phyloP scores from a whole-genome alignment of 2,113 vertebrate genomes.

The Tachysurus vachellii region DNA sequence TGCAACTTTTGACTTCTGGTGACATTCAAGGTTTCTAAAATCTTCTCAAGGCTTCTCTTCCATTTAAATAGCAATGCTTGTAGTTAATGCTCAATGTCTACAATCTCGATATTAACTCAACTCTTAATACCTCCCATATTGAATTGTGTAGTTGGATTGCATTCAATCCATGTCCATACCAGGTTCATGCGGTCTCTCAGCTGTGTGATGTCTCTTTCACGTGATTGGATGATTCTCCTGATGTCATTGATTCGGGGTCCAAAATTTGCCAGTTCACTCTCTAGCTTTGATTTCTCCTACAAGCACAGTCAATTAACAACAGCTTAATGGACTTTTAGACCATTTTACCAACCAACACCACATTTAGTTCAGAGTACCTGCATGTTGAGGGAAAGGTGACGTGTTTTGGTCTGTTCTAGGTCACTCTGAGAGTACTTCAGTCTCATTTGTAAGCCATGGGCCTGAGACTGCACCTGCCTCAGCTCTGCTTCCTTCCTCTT shows the following conservation, averaged over 20 bases:
- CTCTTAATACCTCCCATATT: not conserved
- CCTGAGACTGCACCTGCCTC: slow-evolving; percentile 91
- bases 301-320: not conserved
- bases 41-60: not conserved
- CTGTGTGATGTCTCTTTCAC: slow-evolving; percentile 89
- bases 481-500: slow-evolving; percentile 91
- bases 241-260: slow-evolving; percentile 89
- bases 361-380: slow-evolving; percentile 71
- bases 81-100: not conserved
- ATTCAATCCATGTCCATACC: slow-evolving; percentile 66
- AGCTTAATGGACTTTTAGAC: not conserved
- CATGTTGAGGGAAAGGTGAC: slow-evolving; percentile 90
- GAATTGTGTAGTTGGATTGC: not conserved
- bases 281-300: slow-evolving; percentile 69
- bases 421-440: slow-evolving; percentile 94
- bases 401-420: slow-evolving; percentile 90
- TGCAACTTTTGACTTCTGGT: too few species aligned
- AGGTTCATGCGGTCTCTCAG: slow-evolving; percentile 92
- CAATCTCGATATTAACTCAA: not conserved
- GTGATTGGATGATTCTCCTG: slow-evolving; percentile 88
- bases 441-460: slow-evolving; percentile 92
- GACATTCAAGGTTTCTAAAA: not conserved
- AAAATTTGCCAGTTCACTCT: slow-evolving; percentile 81
- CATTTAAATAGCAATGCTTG: not conserved
- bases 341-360: not conserved